phyloP scores from a whole-genome alignment of 1,140 invertebrate genomes.

The Dendrolimus punctatus region DNA sequence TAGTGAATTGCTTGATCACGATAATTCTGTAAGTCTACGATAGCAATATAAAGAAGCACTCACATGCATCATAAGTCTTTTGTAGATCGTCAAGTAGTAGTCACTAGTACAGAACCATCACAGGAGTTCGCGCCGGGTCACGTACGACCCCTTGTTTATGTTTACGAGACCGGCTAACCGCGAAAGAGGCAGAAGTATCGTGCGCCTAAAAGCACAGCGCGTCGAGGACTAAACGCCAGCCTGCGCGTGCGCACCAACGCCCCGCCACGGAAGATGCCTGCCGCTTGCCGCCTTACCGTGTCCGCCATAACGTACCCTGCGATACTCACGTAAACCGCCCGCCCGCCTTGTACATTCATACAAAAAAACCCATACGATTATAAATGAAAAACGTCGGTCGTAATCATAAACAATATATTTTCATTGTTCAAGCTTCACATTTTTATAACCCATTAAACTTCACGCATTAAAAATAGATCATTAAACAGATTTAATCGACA shows the following conservation, averaged over 20 bases:
- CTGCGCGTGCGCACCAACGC: slow-evolving; percentile 17
- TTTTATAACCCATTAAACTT: too few relatives aligned
- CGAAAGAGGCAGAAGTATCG: slow-evolving; percentile 11
- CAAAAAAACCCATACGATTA: too few relatives aligned
- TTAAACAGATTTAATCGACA: not conserved
- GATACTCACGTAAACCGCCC: slow-evolving; percentile 13
- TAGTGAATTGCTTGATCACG: too few relatives aligned
- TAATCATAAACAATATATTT: too few relatives aligned
- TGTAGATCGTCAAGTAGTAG: slow-evolving; percentile 25
- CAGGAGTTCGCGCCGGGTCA: slow-evolving; percentile 30
- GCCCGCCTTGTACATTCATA: slow-evolving; percentile 6
- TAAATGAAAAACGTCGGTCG: too few relatives aligned
- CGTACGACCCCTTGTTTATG: slow-evolving; percentile 33
- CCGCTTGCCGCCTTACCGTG: not conserved
- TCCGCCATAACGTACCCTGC: slow-evolving; percentile 9
- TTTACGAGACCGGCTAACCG: slow-evolving; percentile 19
- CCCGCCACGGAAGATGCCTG: slow-evolving; percentile 6
- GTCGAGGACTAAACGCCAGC: slow-evolving; percentile 29
- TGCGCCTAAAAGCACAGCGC: slow-evolving; percentile 34
- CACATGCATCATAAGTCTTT: slow-evolving; percentile 61
- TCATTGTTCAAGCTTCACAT: not conserved
- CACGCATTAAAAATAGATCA: too few relatives aligned
- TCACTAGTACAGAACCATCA: slow-evolving; percentile 49
- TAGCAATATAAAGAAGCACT: slow-evolving; percentile 21
- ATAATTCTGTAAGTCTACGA: not conserved